Conservation (phyloP, 2,888 invertebrate species). For the Phyto melanocephala region DNA sequence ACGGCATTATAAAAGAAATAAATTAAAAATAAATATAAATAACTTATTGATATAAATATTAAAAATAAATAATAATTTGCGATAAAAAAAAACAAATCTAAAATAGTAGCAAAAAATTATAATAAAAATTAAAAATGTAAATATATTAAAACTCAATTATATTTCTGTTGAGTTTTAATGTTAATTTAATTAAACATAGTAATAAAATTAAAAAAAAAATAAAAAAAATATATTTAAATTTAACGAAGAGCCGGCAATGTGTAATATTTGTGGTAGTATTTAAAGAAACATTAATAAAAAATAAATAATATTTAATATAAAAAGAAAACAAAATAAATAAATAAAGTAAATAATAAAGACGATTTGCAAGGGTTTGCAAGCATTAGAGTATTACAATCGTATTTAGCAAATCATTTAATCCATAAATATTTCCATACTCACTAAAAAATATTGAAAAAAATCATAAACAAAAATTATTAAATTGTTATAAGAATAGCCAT, state of each 20-base stretch:
- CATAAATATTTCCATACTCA: neutral
- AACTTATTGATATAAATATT: too few species aligned
- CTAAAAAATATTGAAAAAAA: slow-evolving; percentile 3
- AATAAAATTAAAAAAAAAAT: slow-evolving; percentile 10
- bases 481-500: neutral
- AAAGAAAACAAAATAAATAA: slow-evolving; percentile 51
- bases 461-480: slow-evolving; percentile 7
- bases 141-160: too few species aligned
- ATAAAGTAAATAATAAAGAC: slow-evolving; percentile 74
- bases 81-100: too few species aligned
- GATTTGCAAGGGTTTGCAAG: slow-evolving; percentile 69
- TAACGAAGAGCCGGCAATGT: slow-evolving; percentile 72
- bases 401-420: slow-evolving; percentile 1
- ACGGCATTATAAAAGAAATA: too few species aligned
- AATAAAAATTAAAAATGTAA: too few species aligned
- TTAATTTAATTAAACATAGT: neutral
- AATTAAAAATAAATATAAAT: too few species aligned
- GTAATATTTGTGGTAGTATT: slow-evolving; percentile 69
- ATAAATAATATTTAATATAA: slow-evolving; percentile 43
- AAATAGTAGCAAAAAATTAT: too few species aligned
- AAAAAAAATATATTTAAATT: neutral
- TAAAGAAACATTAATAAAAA: slow-evolving; percentile 41
- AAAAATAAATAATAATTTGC: too few species aligned
- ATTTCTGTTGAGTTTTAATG: slow-evolving; percentile 23
- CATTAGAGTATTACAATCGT: slow-evolving; percentile 24